Base-by-base conservation (phyloP, 2,797 vertebrate genomes). In the Smutsia temminckii region DNA sequence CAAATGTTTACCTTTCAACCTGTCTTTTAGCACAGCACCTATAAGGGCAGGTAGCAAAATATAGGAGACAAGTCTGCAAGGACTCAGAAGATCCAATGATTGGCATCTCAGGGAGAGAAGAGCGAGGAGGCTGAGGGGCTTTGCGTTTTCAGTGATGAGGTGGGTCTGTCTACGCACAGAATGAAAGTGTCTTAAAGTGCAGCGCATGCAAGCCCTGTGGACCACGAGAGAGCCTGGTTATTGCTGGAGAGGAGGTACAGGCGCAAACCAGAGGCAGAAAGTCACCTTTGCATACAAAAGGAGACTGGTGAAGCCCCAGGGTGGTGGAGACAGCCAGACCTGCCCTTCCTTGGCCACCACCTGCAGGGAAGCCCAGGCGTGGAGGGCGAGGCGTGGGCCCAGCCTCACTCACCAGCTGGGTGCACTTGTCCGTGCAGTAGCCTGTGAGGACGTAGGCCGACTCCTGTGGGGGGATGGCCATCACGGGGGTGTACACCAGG, bases 381-480 rank as follows among this genome's bases (percentile, higher is more conserved):
- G 29, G 29, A 51, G 46, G 2, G 29, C 16, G 9, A 21, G 72
- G 46, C 21, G 27, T 12, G 4, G 17, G 29, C 51, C 51, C 51
- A 0, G 10, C 2, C 16, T n/a, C 89, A 97, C 99, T 97, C 98
- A 99, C 99, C 97, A 98, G 94, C 97, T 98, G 97, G 49, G 99
- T 99, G 96, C 99, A 99, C 95, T 99, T 99, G 83, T 99, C 99
- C 0, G 98, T 99, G 98, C 99, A 99, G 96, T 99, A 99, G 16
- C 99, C 99, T 0, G 96, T 99, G 96, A 99, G 99, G 93, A 97
- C 37, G 87, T 99, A 99, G 23, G 42, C 59, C 0, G 88, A 66
- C 95, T 99, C 99, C 0, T 93, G 98, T 0, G 99, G 99, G 3
- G 99, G 99, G 68, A 99, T 98, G 14, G 99, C 99, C 99, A 99